A percentile compares a stretch with the other conserved stretches of the same genome.
Conservation (phyloP, 1,140 invertebrate genomes). For the Apocrypta bakeri region DNA sequence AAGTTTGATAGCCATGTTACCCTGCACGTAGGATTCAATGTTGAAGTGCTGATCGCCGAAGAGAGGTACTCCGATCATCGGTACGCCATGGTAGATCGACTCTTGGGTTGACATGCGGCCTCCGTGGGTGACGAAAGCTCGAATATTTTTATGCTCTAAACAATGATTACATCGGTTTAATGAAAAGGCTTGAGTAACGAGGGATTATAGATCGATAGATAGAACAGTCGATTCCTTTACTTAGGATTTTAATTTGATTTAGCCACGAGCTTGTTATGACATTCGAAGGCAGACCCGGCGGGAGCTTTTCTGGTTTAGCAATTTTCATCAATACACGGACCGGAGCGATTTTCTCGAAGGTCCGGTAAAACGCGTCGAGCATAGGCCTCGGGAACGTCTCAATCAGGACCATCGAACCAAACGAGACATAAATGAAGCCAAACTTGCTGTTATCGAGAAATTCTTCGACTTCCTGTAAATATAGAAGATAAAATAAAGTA, state of each 20-base stretch:
- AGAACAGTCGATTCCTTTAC: slow-evolving; percentile 52
- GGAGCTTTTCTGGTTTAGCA: slow-evolving; percentile 60
- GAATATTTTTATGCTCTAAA: slow-evolving; percentile 81
- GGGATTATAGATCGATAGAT: slow-evolving; percentile 19
- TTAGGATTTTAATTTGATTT: slow-evolving; percentile 76
- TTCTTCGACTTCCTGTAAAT: slow-evolving; percentile 77
- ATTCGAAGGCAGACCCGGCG: slow-evolving; percentile 75
- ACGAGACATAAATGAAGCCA: slow-evolving; percentile 83
- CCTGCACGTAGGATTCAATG: slow-evolving; percentile 58
- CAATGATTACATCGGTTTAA: slow-evolving; percentile 15
- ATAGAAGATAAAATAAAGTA: neutral
- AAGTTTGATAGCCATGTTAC: slow-evolving; percentile 60
- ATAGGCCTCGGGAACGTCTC: slow-evolving; percentile 70
- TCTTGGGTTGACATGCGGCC: slow-evolving; percentile 83
- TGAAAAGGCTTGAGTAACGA: slow-evolving; percentile 41
- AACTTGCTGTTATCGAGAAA: slow-evolving; percentile 80
- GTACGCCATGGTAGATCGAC: slow-evolving; percentile 82
- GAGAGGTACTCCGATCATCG: slow-evolving; percentile 81
- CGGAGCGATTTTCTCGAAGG: slow-evolving; percentile 60
- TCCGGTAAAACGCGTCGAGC: slow-evolving; percentile 57
- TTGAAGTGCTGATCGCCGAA: slow-evolving; percentile 80
- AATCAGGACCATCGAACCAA: slow-evolving; percentile 82
- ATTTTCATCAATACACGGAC: slow-evolving; percentile 62
- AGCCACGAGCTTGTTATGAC: slow-evolving; percentile 79
- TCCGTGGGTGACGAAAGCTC: slow-evolving; percentile 82